Base-by-base conservation (phyloP, 2,888 invertebrate genomes). In the Acanthacorydalis orientalis region DNA sequence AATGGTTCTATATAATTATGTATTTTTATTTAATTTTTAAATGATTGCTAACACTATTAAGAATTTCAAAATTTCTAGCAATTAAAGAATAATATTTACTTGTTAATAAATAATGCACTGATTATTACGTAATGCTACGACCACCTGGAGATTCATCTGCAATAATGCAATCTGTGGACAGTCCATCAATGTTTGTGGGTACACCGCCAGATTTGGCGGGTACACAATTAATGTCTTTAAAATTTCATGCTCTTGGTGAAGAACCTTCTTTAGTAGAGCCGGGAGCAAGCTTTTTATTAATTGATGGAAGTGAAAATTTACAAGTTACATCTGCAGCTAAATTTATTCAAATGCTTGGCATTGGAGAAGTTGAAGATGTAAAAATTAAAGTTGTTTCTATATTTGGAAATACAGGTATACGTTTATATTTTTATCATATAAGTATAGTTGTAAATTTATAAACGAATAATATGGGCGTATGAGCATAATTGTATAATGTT, bases 351-450 rank as follows among this genome's bases (percentile, higher is more conserved):
- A 63, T 63, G 47, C 57, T 77, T 23, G 65, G 66, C 43, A 72
- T 74, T 47, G 56, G 59, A 7, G 67, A 68, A 40, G 23, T 23
- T 23, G 64, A 62, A 42, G 64, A 68, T 31, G 62, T 64, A 11
- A 77, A 75, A 61, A 75, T 86, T 11, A 86, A 86, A 66, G 85
- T 86, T 12, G 75, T 87, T 1, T 82, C 86, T 10, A 83, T 88
- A 57, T 84, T 87, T 65, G 88, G 88, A 2, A 87, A 85, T 58
- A 83, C 84, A 0, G 86, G 47, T 47, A 35, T 39, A 8, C 6
- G 23, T 23, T 23, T 23, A 23, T 23, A 23, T 23, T 23, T 37
- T 37, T 12, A 37, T 7, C 10, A 37, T 12, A 7, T 37, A 14
- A 37, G 7, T 9, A 37, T 37, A 4, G 10, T 37, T 37, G 1